A percentile compares a stretch with the other conserved stretches of the same genome.
These are phyloP conservation scores for Tribolium madens DNA, from an alignment of 1,140 invertebrate species.

Conservation along the genomic window DNA sequence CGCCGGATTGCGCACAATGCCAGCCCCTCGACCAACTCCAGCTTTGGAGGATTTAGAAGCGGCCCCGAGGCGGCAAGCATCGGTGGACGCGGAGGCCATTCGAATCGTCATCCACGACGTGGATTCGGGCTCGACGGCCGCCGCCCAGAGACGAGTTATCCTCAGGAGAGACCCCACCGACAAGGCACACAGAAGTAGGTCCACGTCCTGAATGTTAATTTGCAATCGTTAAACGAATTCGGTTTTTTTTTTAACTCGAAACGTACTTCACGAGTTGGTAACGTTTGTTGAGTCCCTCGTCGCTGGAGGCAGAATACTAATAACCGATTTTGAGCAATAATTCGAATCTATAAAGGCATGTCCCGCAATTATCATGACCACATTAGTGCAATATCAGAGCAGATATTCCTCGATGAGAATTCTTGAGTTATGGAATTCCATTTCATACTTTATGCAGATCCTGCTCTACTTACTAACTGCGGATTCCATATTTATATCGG, in stretches of 20 bases:
- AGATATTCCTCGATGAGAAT: slow-evolving; percentile 44
- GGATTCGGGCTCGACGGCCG: slow-evolving; percentile 75
- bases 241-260: background rate
- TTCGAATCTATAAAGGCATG: slow-evolving; percentile 3
- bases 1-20: slow-evolving; percentile 73
- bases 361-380: slow-evolving; percentile 30
- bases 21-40: slow-evolving; percentile 69
- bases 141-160: slow-evolving; percentile 79
- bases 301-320: background rate
- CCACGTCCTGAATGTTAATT: slow-evolving; percentile 42
- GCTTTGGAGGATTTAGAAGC: slow-evolving; percentile 72
- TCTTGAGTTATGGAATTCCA: slow-evolving; percentile 43
- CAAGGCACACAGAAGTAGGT: slow-evolving; percentile 88
- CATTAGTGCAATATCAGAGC: slow-evolving; percentile 41
- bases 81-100: slow-evolving; percentile 90
- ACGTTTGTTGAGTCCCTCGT: background rate
- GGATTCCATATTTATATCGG: slow-evolving; percentile 20
- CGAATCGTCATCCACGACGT: slow-evolving; percentile 94
- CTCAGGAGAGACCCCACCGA: slow-evolving; percentile 84
- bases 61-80: slow-evolving; percentile 78
- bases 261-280: background rate
- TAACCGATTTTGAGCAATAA: slow-evolving; percentile 4
- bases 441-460: slow-evolving; percentile 43
- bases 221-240: background rate
- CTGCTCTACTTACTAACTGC: slow-evolving; percentile 43